Percentiles rank a stretch among this genome's conserved stretches.
Evolutionary conservation across 2,797 vertebrate genomes (phyloP).

Genomic region (Anas bahamensis): DNA sequence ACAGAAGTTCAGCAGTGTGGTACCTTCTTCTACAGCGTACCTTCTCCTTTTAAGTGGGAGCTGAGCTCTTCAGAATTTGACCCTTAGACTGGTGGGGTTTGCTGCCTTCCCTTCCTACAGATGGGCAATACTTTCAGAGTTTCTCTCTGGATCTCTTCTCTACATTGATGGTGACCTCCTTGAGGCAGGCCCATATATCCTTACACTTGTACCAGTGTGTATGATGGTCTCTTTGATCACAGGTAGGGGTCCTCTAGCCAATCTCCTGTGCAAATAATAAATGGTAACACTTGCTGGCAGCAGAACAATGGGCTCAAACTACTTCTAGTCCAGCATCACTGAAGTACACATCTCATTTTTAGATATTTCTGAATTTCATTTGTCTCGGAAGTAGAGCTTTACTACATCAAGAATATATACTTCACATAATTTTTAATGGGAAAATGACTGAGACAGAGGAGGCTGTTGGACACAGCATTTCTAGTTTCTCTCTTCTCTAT

Average conservation of each 20-base stretch:
- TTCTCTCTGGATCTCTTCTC: not conserved
- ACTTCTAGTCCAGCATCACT: not conserved
- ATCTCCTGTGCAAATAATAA: not conserved
- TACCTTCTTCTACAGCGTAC: not conserved
- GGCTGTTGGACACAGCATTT: not conserved
- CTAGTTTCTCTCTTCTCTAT: not conserved
- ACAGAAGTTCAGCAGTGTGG: not conserved
- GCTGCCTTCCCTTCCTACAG: not conserved
- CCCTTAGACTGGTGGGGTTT: not conserved
- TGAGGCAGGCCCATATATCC: not conserved
- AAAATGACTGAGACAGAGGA: not conserved
- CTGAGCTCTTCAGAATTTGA: not conserved
- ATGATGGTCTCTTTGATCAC: not conserved
- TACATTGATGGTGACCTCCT: not conserved
- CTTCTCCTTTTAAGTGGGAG: not conserved
- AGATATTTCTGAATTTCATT: not conserved
- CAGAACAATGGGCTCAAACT: not conserved
- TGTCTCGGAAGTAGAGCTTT: not conserved
- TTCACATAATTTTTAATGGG: not conserved
- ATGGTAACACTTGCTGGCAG: not conserved
- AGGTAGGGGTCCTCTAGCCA: not conserved
- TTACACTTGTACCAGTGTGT: not conserved
- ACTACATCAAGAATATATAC: not conserved
- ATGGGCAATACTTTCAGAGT: not conserved
- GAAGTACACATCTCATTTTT: not conserved